Conservation (phyloP, 2,113 vertebrate species). For the Cricetomys ansorgei region DNA sequence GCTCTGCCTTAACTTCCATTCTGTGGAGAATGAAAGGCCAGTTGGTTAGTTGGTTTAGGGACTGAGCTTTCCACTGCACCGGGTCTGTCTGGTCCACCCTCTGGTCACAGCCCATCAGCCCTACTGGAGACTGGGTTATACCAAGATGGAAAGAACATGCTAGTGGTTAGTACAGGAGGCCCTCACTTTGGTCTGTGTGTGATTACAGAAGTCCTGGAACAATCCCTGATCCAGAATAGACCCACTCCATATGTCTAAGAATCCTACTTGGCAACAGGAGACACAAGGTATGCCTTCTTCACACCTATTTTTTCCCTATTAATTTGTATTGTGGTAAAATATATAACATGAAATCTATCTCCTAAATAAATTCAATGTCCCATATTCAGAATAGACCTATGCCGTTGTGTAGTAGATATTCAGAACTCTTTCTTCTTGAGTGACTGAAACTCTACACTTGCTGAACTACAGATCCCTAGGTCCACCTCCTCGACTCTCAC, state of each 20-base stretch:
- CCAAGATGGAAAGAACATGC: neutral
- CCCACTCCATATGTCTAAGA: neutral
- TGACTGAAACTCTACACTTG: neutral
- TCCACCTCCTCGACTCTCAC: no score
- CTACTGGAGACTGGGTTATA: neutral
- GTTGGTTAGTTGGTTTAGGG: neutral
- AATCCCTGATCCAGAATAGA: neutral
- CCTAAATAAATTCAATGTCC: neutral
- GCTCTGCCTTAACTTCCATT: slow-evolving; percentile 45
- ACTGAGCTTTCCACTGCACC: neutral
- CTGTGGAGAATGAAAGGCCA: neutral
- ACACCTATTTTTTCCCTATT: neutral
- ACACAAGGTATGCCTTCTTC: neutral
- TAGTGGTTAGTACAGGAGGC: neutral
- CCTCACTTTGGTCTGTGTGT: neutral
- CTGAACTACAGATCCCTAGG: neutral
- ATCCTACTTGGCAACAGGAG: neutral
- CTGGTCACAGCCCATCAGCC: neutral
- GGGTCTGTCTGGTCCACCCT: neutral
- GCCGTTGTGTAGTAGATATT: neutral
- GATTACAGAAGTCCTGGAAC: neutral
- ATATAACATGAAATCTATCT: neutral
- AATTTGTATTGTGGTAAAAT: neutral
- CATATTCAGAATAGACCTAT: no score
- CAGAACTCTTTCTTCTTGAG: neutral